Percentiles rank a stretch among this genome's conserved stretches.
Conservation (phyloP, 2,888 invertebrate species). For the Machimus rusticus region DNA sequence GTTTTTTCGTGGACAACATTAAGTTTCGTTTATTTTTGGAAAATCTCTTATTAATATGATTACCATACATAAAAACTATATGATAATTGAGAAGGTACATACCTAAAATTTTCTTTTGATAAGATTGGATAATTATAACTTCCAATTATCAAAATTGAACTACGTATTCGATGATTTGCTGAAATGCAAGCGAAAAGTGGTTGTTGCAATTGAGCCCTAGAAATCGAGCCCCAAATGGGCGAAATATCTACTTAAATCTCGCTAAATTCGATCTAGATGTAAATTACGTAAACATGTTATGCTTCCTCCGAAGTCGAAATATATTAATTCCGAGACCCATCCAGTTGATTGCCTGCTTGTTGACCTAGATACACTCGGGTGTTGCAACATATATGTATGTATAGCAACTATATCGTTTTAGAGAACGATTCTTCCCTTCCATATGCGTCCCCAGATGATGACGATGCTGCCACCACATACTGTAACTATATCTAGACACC, state of each 20-base stretch:
- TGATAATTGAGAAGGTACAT: neutral
- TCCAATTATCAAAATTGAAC: neutral
- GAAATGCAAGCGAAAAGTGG: neutral
- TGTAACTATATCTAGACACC: neutral
- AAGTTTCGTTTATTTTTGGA: no score
- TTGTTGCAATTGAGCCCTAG: neutral
- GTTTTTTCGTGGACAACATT: no score
- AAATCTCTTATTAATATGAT: no score
- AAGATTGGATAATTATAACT: neutral
- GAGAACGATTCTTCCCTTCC: neutral
- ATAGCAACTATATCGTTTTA: neutral
- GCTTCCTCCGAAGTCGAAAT: neutral
- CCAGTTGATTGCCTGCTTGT: constrained; percentile 5
- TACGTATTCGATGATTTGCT: neutral
- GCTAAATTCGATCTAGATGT: neutral
- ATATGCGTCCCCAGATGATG: neutral
- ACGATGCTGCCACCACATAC: neutral
- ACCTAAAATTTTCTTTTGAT: neutral
- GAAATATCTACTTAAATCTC: neutral
- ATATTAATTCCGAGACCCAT: neutral
- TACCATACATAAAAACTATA: no score
- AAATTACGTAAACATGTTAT: neutral
- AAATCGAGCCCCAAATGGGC: neutral
- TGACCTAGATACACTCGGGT: neutral
- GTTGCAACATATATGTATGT: neutral